Evolutionary conservation across 2,797 vertebrate species (phyloP), one percentile per base, ranked within the genome.

Genomic region (Rhodeus uyekii): DNA sequence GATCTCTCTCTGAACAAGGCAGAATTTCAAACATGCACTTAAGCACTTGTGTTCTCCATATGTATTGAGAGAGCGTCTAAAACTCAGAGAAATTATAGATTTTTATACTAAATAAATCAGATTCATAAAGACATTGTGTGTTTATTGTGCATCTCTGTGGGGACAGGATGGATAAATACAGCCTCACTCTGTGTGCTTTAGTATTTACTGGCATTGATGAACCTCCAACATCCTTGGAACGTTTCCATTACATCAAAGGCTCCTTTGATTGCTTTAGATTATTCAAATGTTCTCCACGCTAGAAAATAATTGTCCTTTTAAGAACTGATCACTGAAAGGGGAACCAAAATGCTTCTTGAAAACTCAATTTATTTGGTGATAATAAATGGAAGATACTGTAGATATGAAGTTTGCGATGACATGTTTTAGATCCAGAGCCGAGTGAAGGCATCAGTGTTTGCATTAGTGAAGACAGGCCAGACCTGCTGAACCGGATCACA

Each of bases 31-130:
- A 87, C 80, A 84, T 72, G 74, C 79, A 48, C 48, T 34, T 18
- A 90, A 93, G 89, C 90, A 92, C 87, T 94, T 95, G 92, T 92
- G 92, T 95, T 94, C 91, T 93, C 93, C 91, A 91, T 27, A 60
- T 71, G 53, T 71, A 71, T 18, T 60, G 65, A 80, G 38, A 42
- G 64, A 55, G 34, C n/a, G 3, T 55, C 50, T 78, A 34, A 48
- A 77, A 46, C 12, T 19, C 32, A 79, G 50, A 79, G 50, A 89
- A 68, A 89, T 87, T 39, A 50, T 76, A 90, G 89, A 86, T 93
- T 91, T 90, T 91, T 63, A 86, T 91, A 84, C 90, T 84, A 90
- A 92, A 90, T 58, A 76, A 93, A 90, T 82, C 90, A 36, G 22
- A 61, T 80, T 61, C n/a, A 27, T 80, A 72, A 63, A 48, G 68